A percentile compares a stretch with the other conserved stretches of the same genome.
These are phyloP conservation scores for Pelodytes ibericus DNA, from an alignment of 2,797 vertebrate genomes.

Conservation along the genomic window DNA sequence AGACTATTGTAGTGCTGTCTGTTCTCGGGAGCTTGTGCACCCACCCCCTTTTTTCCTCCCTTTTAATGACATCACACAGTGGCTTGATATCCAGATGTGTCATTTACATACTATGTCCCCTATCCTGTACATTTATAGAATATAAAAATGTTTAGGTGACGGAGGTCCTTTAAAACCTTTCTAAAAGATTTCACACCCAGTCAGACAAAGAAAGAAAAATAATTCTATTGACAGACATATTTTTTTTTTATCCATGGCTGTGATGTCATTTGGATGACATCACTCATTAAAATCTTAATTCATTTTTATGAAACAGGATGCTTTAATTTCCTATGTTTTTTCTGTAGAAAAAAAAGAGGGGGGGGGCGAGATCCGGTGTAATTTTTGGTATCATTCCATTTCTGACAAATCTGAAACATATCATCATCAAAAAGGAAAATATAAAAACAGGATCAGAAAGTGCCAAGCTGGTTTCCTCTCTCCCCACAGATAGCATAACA, in stretches of 20 bases:
- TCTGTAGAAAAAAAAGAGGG: not conserved
- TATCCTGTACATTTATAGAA: too few relatives aligned
- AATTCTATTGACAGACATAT: too few relatives aligned
- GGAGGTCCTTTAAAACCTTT: too few relatives aligned
- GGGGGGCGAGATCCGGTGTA: slow-evolving; percentile 4
- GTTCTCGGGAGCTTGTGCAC: too few relatives aligned
- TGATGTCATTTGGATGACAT: slow-evolving; percentile 30
- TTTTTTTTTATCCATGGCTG: slow-evolving; percentile 10
- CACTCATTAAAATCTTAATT: slow-evolving; percentile 1
- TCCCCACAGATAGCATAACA: slow-evolving; percentile 20
- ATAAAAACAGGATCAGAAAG: slow-evolving; percentile 27
- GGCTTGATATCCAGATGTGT: too few relatives aligned
- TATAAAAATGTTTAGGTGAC: too few relatives aligned
- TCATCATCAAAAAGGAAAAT: slow-evolving; percentile 36
- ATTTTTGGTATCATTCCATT: slow-evolving; percentile 18
- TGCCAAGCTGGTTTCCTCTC: slow-evolving; percentile 20
- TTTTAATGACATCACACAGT: too few relatives aligned
- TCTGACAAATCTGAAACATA: slow-evolving; percentile 35
- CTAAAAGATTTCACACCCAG: too few relatives aligned
- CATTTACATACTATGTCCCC: too few relatives aligned
- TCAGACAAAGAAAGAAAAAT: not conserved
- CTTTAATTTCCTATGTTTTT: slow-evolving; percentile 36
- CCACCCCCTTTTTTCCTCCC: too few relatives aligned
- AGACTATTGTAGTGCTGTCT: too few relatives aligned
- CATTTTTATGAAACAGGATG: slow-evolving; percentile 20